Evolutionary conservation across 1,140 invertebrate species (phyloP), one percentile per base, ranked within the genome.

Genomic region (Caenorhabditis latens): DNA sequence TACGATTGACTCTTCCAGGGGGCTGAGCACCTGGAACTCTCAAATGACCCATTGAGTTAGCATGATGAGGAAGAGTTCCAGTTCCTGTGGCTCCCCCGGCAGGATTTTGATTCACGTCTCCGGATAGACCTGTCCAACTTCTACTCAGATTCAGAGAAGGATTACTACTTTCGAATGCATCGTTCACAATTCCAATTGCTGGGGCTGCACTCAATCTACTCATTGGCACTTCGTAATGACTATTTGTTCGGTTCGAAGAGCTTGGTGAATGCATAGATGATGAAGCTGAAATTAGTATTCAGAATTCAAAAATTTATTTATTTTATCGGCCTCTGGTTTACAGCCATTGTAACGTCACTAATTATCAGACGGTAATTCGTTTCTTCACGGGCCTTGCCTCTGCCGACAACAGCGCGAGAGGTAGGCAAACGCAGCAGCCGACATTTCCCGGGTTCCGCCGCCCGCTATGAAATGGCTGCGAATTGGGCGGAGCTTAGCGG

Each of bases 251-350:
- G 24, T 79, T 79, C 4, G 71, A 79, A n/a, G n/a, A 50, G 11
- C 71, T 53, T 24, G 71, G 71, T 8, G 71, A 79, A 43, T 79
- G 46, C 46, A 79, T n/a, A 0, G 71, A 79, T 32, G 71, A 79
- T 50, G 71, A 50, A 8, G 46, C 71, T 79, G 71, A 79, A 79
- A 67, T n/a, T 21, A 61, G 14, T 8, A 19, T 71, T 48, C 42
- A 46, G 42, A 79, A 48, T 53, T 79, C 11, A 53, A 2, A n/a
- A 14, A 13, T 14, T 40, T 71, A 24, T 53, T 50, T 50, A 11
- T 48, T 42, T 8, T 50, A 79, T 79, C n/a, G 71, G 71, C 71
- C 71, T 79, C 71, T 79, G 71, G 19, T 79, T 50, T 79, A 79
- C 71, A 79, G 71, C 71, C 71, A 50, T 79, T 9, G 14, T 79